Evolutionary conservation across 2,113 vertebrate genomes (phyloP).

Genomic region (Neogale vison): DNA sequence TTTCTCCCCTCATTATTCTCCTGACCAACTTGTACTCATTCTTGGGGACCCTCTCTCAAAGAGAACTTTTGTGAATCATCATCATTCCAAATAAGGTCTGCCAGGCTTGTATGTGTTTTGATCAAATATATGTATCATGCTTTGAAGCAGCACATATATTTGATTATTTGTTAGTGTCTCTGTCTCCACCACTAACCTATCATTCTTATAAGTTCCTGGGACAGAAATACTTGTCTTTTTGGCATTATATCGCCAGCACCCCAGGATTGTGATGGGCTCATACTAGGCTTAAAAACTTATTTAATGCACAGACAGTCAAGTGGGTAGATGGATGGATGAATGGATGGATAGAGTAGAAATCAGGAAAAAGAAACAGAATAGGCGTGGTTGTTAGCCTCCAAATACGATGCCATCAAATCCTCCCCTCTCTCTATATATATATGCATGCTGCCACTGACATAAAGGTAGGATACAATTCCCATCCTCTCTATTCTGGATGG

Average conservation of each 20-base stretch:
- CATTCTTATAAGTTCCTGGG: background rate
- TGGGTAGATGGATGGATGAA: background rate
- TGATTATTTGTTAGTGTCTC: background rate
- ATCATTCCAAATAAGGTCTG: background rate
- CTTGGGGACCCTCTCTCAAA: background rate
- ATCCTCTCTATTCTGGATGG: background rate
- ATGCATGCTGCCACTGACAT: background rate
- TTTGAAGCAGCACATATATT: background rate
- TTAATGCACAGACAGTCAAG: background rate
- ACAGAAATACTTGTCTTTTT: background rate
- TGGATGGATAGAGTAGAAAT: background rate
- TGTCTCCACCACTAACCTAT: background rate
- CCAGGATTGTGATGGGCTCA: background rate
- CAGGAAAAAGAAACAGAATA: background rate
- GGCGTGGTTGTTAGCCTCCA: background rate
- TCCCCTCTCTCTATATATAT: background rate
- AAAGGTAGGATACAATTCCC: background rate
- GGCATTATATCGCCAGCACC: background rate
- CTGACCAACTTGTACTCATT: background rate
- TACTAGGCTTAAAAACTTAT: background rate
- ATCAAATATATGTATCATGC: background rate
- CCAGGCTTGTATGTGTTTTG: background rate
- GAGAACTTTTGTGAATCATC: background rate
- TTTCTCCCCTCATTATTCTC: background rate
- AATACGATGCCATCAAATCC: background rate